Base-by-base conservation (phyloP, 1,140 invertebrate species). In the Zaprionus taronus region DNA sequence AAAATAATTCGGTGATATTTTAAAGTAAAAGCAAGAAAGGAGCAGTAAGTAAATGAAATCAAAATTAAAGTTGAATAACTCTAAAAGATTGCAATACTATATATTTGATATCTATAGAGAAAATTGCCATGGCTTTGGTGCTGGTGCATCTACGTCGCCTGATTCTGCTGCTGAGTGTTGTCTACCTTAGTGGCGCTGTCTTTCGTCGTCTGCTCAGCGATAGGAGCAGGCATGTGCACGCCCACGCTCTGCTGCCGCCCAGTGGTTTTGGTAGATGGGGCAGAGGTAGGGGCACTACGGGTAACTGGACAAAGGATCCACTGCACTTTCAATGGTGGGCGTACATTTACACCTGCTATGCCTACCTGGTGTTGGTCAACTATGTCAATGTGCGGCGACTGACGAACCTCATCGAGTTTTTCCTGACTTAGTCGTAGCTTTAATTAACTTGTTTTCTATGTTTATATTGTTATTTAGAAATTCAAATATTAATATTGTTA, bases 281-380 rank as follows among this genome's bases (percentile, higher is more conserved):
- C 2, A 47, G 67, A 11, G 63, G 61, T 0, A 47, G 56, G 2
- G 53, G 49, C 1, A 17, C 41, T n/a, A 47, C n/a, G 2, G 41
- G 58, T 7, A 62, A 57, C 31, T 80, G 73, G 63, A 41, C 60
- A n/a, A 82, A 79, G 74, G 83, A 86, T 51, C 80, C 83, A 22
- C 26, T 87, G 38, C 91, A 92, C 65, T 91, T 92, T 63, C 91
- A 92, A n/a, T 91, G 82, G 83, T 92, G 91, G 91, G 91, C 91
- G n/a, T 92, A 92, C 49, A 92, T 92, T 11, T 92, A 92, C 34
- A 87, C 83, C 15, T 85, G 82, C 20, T 92, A 92, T 31, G 67
- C 80, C 14, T 92, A 92, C 58, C 20, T 75, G 1, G 71, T 92
- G 12, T 65, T 92, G 26, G 75, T 91, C 24, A 92, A 92, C 72